Evolutionary conservation across 2,113 vertebrate species (phyloP), one percentile per base, ranked within the genome.

Genomic region (Sporophila hypoxantha): DNA sequence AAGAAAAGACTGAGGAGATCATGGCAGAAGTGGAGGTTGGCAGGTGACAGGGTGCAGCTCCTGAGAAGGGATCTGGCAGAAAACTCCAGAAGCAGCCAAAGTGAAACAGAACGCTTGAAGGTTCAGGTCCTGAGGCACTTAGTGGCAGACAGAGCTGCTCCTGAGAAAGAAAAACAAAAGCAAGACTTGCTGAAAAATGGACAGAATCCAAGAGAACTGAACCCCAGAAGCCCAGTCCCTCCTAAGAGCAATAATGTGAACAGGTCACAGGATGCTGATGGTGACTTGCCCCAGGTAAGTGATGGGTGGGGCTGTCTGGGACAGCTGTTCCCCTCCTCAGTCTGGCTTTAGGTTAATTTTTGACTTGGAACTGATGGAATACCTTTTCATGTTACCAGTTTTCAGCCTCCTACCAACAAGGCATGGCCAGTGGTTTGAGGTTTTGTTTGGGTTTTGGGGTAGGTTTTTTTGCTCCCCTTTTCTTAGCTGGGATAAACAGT

Each of bases 251-350:
- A 67, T 91, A 86, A 91, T 8, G 57, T 36, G 53, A 96, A 14
- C 29, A 53, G 74, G 36, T 77, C 59, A 8, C 84, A 74, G 36
- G 83, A 85, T 56, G 76, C 62, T 2, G 74, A 66, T 0, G 3
- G 57, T 59, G 78, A 30, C 73, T 78, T 90, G 34, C 6, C 69
- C 56, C 90, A 91, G 97, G 97, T 97, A 66, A 95, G 96, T 37
- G 21, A 27, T 34, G 6, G 26, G 2, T 18, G 52, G 50, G 64
- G 22, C 39, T 39, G 11, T 30, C 37, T 32, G 46, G 78, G 36
- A 5, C 23, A 39, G 29, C 53, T 75, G 37, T 29, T 8, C 1
- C 19, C 6, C 14, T 71, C 52, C 64, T 46, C 27, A 49, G 39
- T n/a, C 36, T 52, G 34, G 14, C 15, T 82, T 42, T 39, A 2